phyloP scores from a whole-genome alignment of 1,140 invertebrate genomes.

The Drosophila ambigua region DNA sequence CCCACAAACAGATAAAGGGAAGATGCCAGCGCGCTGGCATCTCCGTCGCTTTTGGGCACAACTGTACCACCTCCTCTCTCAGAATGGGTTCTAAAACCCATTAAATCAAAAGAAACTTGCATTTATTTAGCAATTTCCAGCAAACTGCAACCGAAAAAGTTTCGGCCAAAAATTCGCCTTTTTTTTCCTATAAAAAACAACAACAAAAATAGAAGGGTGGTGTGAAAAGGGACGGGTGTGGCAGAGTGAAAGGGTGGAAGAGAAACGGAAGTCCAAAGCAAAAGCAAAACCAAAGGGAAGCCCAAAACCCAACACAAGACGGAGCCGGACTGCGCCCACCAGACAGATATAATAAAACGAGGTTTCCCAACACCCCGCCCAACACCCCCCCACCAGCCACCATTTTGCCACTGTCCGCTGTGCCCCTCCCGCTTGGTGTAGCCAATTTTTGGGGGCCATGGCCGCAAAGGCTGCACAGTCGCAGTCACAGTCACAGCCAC shows the following conservation, averaged over 20 bases:
- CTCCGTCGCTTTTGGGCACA: conserved; percentile 11
- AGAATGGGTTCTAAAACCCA: conserved; percentile 6
- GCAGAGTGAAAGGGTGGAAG: not conserved
- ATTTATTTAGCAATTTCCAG: conserved; percentile 81
- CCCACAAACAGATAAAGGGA: conserved; percentile 35
- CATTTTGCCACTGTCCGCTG: conserved; percentile 5
- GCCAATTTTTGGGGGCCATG: conserved; percentile 44
- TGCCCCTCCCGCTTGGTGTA: not conserved
- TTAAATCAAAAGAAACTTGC: conserved; percentile 77
- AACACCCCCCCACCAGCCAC: not conserved
- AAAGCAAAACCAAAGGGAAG: conserved; percentile 38
- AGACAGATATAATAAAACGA: conserved; percentile 70
- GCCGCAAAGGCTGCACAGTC: conserved; percentile 50
- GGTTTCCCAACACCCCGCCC: conserved; percentile 15
- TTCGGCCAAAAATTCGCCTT: conserved; percentile 45
- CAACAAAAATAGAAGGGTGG: conserved; percentile 43
- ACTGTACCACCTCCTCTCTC: conserved; percentile 27
- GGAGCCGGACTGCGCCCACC: conserved; percentile 22
- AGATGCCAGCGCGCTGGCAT: too few relatives aligned
- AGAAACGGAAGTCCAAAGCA: conserved; percentile 61
- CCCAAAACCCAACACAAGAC: conserved; percentile 46
- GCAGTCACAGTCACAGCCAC: conserved; percentile 30
- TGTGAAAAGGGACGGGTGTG: conserved; percentile 38
- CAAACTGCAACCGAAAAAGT: conserved; percentile 41
- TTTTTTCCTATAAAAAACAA: conserved; percentile 30